Evolutionary conservation across 2,113 vertebrate genomes (phyloP), one percentile per base, ranked within the genome.

Genomic region (Pelecanoides urinatrix): DNA sequence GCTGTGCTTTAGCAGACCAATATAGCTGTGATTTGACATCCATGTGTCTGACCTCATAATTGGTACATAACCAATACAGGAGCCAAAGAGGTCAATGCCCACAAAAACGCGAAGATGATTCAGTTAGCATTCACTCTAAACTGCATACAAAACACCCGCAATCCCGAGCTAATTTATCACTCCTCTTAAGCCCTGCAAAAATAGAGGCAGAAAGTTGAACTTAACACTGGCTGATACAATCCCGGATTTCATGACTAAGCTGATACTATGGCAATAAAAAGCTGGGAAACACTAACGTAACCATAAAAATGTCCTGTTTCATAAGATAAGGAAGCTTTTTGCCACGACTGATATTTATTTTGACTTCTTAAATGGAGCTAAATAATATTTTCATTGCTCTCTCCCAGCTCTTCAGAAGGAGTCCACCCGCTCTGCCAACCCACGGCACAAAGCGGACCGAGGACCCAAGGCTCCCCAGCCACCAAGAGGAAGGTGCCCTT

Each of bases 401-500:
- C 53, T 50, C 49, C 58, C 52, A 76, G 61, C 23, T 59, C 56
- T 77, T 86, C 72, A 95, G 90, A 74, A 94, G 49, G 78, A 74
- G 62, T 67, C 76, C 67, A 82, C 73, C 42, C 14, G 4, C 49
- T 86, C 84, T 34, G 58, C 67, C 71, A 91, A 56, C 9, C 11
- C 3, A 11, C 3, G 3, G 50, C 68, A 25, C 16, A 7, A 95
- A 90, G 86, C 91, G 56, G 83, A 49, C 4, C 2, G 0, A 88
- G 47, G 76, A 90, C 77, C 47, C 74, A 84, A 83, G 94, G 78
- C 79, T 56, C 63, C 63, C 65, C 32, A 93, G 77, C 66, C 88
- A 75, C 95, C 72, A 87, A 96, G 91, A 97, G 93, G 92, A 97
- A 98, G 96, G 84, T 96, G 94, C 88, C 80, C 96, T 97, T 97